Base-by-base conservation (phyloP, 2,113 vertebrate species). In the Crotalus horridus region DNA sequence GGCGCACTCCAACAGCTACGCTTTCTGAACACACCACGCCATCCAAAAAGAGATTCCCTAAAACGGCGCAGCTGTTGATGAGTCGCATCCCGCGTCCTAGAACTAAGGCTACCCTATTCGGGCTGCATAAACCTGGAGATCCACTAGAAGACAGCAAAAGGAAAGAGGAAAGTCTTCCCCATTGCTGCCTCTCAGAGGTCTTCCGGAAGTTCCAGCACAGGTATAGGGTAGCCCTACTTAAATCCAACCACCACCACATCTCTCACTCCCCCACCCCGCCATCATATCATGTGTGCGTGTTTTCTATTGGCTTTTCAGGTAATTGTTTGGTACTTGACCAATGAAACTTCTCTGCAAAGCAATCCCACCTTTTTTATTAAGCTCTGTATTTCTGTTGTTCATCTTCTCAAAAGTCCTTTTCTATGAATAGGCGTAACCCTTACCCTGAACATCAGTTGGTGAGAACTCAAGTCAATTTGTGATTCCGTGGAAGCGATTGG, bases 281-380 rank as follows among this genome's bases (percentile, higher is more conserved):
- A 29, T 26, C 59, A 29, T 64, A 64, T 64, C 4, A 3, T 29
- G 59, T 29, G 3, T 29, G 26, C 59, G 0, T 0, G 0, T 1
- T 15, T 95, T 0, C 89, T 56, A 96, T 97, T 98, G 96, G 15
- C 1, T 94, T 0, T 0, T 0, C 0, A 3, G 87, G 93, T 94
- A 85, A 89, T 94, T 94, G 26, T 54, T 0, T 0, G 0, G 0
- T 21, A 0, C 0, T 0, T 0, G 0, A 4, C 96, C 95, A 97
- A 96, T 94, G 59, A 9, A 0, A 20, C 56, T 55, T 0, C 0
- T 88, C 0, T 0, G n/a, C 6, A 94, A 2, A 7, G 0, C 90
- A 86, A 26, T 56, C 4, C 92, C 93, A 94, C 46, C 94, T 55
- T 54, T 90, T 61, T 24, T 0, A 54, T 87, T 58, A 15, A 11